These are phyloP conservation scores for Catalaphyllia jardinei DNA, from an alignment of 64 coral and sea anemone species.

Conservation along the genomic window DNA sequence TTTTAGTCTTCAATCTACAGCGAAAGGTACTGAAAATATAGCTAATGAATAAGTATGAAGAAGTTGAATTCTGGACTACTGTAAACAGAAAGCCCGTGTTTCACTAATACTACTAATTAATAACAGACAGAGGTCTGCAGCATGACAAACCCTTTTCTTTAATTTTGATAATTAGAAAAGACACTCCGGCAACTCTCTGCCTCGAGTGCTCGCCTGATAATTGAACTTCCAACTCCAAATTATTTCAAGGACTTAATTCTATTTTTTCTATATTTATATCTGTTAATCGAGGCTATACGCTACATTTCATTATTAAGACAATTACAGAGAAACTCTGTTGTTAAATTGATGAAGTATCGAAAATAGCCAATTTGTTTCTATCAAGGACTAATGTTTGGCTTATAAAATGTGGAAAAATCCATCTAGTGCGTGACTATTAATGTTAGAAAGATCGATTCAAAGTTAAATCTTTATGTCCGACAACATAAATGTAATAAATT, in stretches of 20 bases:
- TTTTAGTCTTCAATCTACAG: not conserved
- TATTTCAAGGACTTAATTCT: not conserved
- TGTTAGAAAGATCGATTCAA: too few species aligned
- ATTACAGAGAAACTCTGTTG: too few species aligned
- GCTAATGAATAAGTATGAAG: not conserved
- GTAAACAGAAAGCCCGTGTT: not conserved
- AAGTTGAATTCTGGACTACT: not conserved
- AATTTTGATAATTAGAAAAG: not conserved
- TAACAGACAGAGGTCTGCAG: not conserved
- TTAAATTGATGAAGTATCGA: too few species aligned
- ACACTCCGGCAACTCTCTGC: not conserved
- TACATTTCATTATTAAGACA: too few species aligned
- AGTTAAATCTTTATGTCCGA: too few species aligned
- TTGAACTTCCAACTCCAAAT: conserved; percentile 2
- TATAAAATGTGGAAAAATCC: too few species aligned
- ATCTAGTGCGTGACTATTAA: too few species aligned
- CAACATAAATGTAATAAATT: too few species aligned
- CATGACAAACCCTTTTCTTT: not conserved
- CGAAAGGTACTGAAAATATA: not conserved
- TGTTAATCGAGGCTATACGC: too few species aligned
- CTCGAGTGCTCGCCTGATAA: not conserved
- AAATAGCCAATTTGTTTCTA: too few species aligned
- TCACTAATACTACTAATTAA: conserved; percentile 21
- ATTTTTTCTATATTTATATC: too few species aligned
- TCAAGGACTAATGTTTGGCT: too few species aligned